phyloP scores from a whole-genome alignment of 2,797 vertebrate species.

The Chromis chromis region DNA sequence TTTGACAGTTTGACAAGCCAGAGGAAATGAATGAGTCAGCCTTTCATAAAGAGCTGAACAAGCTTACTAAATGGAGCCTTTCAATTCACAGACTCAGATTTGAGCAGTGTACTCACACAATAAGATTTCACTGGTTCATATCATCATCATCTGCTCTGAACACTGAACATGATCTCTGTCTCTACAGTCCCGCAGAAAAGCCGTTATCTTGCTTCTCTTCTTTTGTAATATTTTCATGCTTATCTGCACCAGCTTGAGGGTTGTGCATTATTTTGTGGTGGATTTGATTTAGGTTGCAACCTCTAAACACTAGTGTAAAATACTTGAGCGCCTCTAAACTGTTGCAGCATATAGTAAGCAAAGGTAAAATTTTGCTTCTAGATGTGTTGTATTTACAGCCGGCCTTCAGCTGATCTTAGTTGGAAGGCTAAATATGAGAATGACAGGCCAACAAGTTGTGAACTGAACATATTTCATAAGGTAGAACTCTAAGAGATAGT shows the following conservation, averaged over 20 bases:
- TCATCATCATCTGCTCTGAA: slow-evolving; percentile 46
- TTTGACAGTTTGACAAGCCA: slow-evolving; percentile 73
- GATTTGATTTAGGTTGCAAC: slow-evolving; percentile 22
- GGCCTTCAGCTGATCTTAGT: slow-evolving; percentile 22
- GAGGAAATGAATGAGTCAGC: slow-evolving; percentile 74
- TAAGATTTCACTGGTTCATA: slow-evolving; percentile 39
- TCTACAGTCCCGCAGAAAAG: slow-evolving; percentile 27
- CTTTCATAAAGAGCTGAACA: slow-evolving; percentile 67
- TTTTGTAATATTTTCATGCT: slow-evolving; percentile 47
- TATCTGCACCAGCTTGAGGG: slow-evolving; percentile 35
- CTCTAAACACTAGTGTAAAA: slow-evolving; percentile 21
- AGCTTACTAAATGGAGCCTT: slow-evolving; percentile 55
- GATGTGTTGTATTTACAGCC: slow-evolving; percentile 11
- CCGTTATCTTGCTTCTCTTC: slow-evolving; percentile 34
- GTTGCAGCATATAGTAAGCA: background rate
- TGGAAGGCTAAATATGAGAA: background rate
- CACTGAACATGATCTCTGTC: background rate
- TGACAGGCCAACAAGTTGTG: background rate
- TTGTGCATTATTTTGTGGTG: slow-evolving; percentile 25
- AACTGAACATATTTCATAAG: background rate
- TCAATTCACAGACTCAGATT: slow-evolving; percentile 47
- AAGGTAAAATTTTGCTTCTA: background rate
- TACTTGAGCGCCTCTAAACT: slow-evolving; percentile 4
- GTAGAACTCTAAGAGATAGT: too few species aligned
- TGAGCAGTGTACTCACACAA: slow-evolving; percentile 21